These are phyloP conservation scores for Sylvilagus bachmani DNA, from an alignment of 2,113 vertebrate genomes.

Conservation along the genomic window DNA sequence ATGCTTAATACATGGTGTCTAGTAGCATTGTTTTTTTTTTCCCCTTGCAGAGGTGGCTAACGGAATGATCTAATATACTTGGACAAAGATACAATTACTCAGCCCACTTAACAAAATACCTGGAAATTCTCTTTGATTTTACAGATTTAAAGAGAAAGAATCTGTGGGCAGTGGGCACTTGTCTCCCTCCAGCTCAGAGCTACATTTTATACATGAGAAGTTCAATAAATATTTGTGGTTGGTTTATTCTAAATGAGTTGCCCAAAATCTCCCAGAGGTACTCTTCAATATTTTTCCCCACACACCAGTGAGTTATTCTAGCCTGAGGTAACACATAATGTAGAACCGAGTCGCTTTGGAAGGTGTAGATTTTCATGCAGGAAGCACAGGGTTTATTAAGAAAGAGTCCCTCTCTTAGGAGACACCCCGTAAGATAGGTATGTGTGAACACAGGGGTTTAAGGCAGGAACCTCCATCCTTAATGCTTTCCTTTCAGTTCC, in stretches of 20 bases:
- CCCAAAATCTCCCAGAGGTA: slow-evolving; percentile 25
- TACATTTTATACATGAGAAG: background rate
- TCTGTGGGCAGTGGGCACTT: background rate
- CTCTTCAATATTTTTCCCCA: slow-evolving; percentile 13
- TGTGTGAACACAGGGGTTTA: slow-evolving; percentile 1
- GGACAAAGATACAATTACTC: slow-evolving; percentile 15
- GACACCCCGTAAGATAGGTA: background rate
- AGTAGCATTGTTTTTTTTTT: background rate
- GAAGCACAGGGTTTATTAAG: slow-evolving; percentile 13
- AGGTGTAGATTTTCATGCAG: slow-evolving; percentile 56
- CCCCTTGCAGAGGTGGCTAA: slow-evolving; percentile 29
- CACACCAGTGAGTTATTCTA: slow-evolving; percentile 14
- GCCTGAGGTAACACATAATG: background rate
- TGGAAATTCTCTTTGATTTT: slow-evolving; percentile 57
- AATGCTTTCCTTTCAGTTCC: background rate
- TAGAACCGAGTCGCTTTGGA: background rate
- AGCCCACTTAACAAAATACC: slow-evolving; percentile 37
- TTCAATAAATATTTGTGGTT: slow-evolving; percentile 53
- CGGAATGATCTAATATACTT: slow-evolving; percentile 33
- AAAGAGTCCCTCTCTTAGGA: background rate
- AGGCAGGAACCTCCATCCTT: background rate
- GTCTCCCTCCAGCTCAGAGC: slow-evolving; percentile 4
- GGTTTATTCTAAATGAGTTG: slow-evolving; percentile 35
- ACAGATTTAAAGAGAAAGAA: slow-evolving; percentile 55
- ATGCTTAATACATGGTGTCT: slow-evolving; percentile 5